Percentiles rank a stretch among this genome's conserved stretches.
phyloP scores from a whole-genome alignment of 2,888 invertebrate species.

The Cosmorhoe ocellata region DNA sequence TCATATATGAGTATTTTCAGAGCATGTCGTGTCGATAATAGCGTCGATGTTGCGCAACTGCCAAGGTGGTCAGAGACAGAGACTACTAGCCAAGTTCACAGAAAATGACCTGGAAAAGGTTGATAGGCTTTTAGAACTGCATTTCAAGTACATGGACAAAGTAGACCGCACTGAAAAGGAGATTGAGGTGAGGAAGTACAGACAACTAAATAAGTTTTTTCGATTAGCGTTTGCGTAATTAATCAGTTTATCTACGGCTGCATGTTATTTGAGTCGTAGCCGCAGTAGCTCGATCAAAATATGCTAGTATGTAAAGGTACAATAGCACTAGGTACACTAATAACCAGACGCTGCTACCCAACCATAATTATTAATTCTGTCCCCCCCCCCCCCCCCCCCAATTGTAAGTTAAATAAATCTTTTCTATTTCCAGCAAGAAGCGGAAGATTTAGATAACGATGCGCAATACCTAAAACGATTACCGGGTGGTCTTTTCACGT shows the following conservation, averaged over 20 bases:
- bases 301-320: no score
- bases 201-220: no score
- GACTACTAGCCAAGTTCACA: slow-evolving; percentile 96
- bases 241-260: no score
- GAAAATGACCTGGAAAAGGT: slow-evolving; percentile 99
- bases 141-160: slow-evolving; percentile 98
- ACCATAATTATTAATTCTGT: no score
- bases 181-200: slow-evolving; percentile 80
- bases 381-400: no score
- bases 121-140: slow-evolving; percentile 96
- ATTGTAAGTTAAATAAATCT: no score
- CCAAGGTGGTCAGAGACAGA: slow-evolving; percentile 93
- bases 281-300: no score
- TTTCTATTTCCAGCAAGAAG: slow-evolving; percentile 62
- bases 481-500: slow-evolving; percentile 97
- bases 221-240: no score
- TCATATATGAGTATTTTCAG: slow-evolving; percentile 63
- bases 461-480: slow-evolving; percentile 93
- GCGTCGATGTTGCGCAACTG: slow-evolving; percentile 96
- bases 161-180: slow-evolving; percentile 92
- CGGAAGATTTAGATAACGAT: slow-evolving; percentile 90
- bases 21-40: slow-evolving; percentile 96
- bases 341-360: no score
- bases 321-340: no score
- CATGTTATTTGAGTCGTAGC: no score